Percentiles rank a stretch among this genome's conserved stretches.
phyloP scores from a whole-genome alignment of 2,113 vertebrate species.

The Tonatia bakeri region DNA sequence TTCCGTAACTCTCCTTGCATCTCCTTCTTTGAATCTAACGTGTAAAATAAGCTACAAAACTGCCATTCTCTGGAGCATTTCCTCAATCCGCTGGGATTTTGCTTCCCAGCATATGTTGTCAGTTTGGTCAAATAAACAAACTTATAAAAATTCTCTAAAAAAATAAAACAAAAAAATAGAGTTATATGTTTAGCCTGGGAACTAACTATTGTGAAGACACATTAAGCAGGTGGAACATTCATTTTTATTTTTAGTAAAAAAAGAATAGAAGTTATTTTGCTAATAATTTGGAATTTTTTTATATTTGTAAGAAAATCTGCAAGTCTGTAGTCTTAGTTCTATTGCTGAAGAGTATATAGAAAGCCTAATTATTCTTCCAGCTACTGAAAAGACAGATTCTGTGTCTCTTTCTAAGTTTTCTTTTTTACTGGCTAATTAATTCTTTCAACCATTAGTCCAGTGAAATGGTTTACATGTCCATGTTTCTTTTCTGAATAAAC shows the following conservation, averaged over 20 bases:
- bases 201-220: background rate
- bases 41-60: no score
- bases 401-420: background rate
- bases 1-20: no score
- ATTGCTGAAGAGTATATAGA: background rate
- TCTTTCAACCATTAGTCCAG: background rate
- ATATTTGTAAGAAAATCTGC: background rate
- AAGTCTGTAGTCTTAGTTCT: background rate
- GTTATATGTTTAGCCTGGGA: background rate
- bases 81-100: no score
- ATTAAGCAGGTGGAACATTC: background rate
- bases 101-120: no score
- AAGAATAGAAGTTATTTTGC: background rate
- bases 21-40: no score
- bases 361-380: background rate
- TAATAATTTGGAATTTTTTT: slow-evolving; percentile 5
- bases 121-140: no score
- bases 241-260: slow-evolving; percentile 43
- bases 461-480: background rate
- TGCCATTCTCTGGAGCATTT: no score
- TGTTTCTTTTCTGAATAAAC: background rate
- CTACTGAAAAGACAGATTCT: background rate
- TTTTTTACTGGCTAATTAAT: background rate
- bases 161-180: background rate
- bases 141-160: no score